These are phyloP conservation scores for Trileptium ribeirensis DNA, from an alignment of 2,888 invertebrate species.

Conservation along the genomic window DNA sequence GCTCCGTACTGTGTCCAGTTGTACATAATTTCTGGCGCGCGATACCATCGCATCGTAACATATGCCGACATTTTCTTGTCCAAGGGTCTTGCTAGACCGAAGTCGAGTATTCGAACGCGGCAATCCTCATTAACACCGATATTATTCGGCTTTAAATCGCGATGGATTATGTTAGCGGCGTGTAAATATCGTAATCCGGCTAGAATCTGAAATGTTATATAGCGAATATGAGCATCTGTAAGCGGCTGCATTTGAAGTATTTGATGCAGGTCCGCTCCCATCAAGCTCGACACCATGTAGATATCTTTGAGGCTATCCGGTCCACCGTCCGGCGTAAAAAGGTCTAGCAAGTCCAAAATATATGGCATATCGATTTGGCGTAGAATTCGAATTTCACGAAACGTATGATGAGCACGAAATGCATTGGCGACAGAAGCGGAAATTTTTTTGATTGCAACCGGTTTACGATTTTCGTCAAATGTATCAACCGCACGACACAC, in stretches of 20 bases:
- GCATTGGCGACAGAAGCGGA: neutral
- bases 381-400: slow-evolving; percentile 12
- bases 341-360: slow-evolving; percentile 5
- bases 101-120: slow-evolving; percentile 12
- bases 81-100: slow-evolving; percentile 6
- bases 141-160: slow-evolving; percentile 20
- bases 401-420: neutral
- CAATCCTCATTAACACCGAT: slow-evolving; percentile 12
- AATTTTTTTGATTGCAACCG: slow-evolving; percentile 20
- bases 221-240: slow-evolving; percentile 7
- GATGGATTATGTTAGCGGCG: slow-evolving; percentile 10
- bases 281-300: slow-evolving; percentile 1
- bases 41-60: slow-evolving; percentile 18
- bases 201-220: slow-evolving; percentile 4
- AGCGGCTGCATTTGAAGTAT: slow-evolving; percentile 3
- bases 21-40: slow-evolving; percentile 19
- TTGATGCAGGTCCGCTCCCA: slow-evolving; percentile 12
- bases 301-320: neutral
- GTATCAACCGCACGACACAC: slow-evolving; percentile 6
- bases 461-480: neutral
- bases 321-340: neutral
- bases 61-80: slow-evolving; percentile 16
- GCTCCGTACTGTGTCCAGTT: neutral
- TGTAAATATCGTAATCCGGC: slow-evolving; percentile 13
- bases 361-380: slow-evolving; percentile 1